Evolutionary conservation across 2,797 vertebrate species (phyloP), one percentile per base, ranked within the genome.

Genomic region (Silurus lanzhouensis): DNA sequence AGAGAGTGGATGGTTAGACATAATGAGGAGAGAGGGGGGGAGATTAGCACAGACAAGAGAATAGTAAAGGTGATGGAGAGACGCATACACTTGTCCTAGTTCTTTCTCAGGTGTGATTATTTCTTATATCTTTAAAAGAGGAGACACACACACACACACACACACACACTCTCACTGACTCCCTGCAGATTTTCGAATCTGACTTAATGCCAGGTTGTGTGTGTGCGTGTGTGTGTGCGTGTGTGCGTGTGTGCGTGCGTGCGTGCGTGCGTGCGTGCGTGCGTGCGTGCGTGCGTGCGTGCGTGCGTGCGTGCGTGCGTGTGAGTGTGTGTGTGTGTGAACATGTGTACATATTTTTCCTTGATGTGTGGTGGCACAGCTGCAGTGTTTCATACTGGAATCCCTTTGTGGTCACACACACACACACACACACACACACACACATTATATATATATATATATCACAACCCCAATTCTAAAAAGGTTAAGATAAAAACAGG

Each of bases 301-400:
- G 38, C n/a, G n/a, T n/a, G n/a, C n/a, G n/a, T n/a, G n/a, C n/a
- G n/a, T n/a, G n/a, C n/a, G n/a, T n/a, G n/a, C n/a, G n/a, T n/a
- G n/a, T n/a, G n/a, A n/a, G n/a, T n/a, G n/a, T n/a, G n/a, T 52
- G 72, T 38, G 72, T 55, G 25, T 67, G 31, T 66, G 68, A 52
- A 52, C 48, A 48, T 48, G 48, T 7, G 48, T 52, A 52, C 48
- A 52, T 55, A 3, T 60, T 38, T 25, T 66, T 61, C 19, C 14
- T 20, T 84, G 83, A 31, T 44, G 15, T 70, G 63, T 27, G 27
- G 66, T 66, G 55, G 22, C 75, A 81, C 57, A 60, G 3, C 77
- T 60, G 63, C 12, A 0, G 78, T 84, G 72, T 87, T 81, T 81
- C 63, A 84, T 64, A 71, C 79, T 44, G 67, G 67, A 63, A 58